phyloP scores from a whole-genome alignment of 2,797 vertebrate species.

The Lophius americanus region DNA sequence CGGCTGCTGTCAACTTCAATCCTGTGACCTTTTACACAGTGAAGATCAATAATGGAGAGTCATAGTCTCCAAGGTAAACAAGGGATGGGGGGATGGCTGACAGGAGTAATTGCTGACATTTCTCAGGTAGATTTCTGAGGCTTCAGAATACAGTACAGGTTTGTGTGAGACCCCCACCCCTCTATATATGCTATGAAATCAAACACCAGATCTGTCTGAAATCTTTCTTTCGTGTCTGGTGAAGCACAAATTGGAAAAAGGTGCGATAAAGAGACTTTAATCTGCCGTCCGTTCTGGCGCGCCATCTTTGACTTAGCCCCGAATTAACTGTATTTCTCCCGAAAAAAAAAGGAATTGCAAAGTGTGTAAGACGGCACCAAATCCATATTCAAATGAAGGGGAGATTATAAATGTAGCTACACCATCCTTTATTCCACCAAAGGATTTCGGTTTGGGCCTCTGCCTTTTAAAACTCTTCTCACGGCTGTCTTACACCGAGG shows the following conservation, averaged over 20 bases:
- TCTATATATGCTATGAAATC: conserved; percentile 18
- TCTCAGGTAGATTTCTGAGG: conserved; percentile 65
- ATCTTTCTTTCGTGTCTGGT: neutral
- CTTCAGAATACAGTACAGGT: conserved; percentile 33
- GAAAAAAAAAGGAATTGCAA: neutral
- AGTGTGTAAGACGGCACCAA: conserved; percentile 9
- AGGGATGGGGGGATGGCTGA: conserved; percentile 57
- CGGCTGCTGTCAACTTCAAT: conserved; percentile 68
- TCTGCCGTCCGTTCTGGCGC: conserved; percentile 11
- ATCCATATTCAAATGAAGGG: conserved; percentile 39
- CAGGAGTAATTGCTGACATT: conserved; percentile 76
- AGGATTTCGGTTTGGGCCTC: conserved; percentile 31
- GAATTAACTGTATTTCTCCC: conserved; percentile 6
- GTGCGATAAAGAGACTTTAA: conserved; percentile 32
- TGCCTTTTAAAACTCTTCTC: conserved; percentile 63
- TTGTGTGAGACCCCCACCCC: conserved; percentile 5
- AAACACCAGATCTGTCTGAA: neutral
- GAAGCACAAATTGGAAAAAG: conserved; percentile 12
- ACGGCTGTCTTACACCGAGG: conserved; percentile 32
- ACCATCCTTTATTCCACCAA: conserved; percentile 35
- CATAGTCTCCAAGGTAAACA: conserved; percentile 73
- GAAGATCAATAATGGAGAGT: conserved; percentile 71
- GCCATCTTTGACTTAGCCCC: conserved; percentile 1
- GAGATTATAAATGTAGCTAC: conserved; percentile 47
- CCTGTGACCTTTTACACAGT: conserved; percentile 74